phyloP scores from a whole-genome alignment of 2,888 invertebrate species.

The Ypsolopha sequella region DNA sequence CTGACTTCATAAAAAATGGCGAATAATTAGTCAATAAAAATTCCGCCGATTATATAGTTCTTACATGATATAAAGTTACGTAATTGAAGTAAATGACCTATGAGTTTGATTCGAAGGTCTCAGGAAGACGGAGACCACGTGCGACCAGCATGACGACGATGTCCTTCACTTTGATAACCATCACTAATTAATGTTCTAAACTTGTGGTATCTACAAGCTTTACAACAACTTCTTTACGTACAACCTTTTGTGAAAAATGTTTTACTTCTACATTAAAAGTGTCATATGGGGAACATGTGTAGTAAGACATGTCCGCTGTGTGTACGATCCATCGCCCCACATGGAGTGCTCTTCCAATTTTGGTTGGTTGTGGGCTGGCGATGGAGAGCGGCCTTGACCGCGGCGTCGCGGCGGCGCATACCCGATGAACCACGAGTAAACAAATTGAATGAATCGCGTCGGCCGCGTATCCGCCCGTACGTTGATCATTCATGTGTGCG shows the following conservation, averaged over 20 bases:
- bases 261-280: not conserved
- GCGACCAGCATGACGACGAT: constrained; percentile 6
- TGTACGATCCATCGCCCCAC: not conserved
- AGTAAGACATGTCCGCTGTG: not conserved
- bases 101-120: constrained; percentile 40
- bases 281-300: not conserved
- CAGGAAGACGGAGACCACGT: constrained; percentile 5
- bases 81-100: constrained; percentile 69
- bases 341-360: constrained; percentile 10
- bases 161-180: constrained; percentile 2
- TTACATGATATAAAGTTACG: constrained; percentile 60
- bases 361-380: constrained; percentile 34
- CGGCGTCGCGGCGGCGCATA: constrained; percentile 33
- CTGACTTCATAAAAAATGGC: constrained; percentile 53
- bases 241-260: too few relatives aligned
- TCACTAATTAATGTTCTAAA: not conserved
- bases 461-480: constrained; percentile 40
- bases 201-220: not conserved
- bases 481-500: constrained; percentile 57
- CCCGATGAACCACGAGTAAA: constrained; percentile 44
- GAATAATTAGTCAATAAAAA: constrained; percentile 71
- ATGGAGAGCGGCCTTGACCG: constrained; percentile 61
- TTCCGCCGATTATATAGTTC: constrained; percentile 65
- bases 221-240: too few relatives aligned
- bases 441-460: constrained; percentile 68